These are phyloP conservation scores for Eublepharis macularius DNA, from an alignment of 2,113 vertebrate genomes.

Conservation along the genomic window DNA sequence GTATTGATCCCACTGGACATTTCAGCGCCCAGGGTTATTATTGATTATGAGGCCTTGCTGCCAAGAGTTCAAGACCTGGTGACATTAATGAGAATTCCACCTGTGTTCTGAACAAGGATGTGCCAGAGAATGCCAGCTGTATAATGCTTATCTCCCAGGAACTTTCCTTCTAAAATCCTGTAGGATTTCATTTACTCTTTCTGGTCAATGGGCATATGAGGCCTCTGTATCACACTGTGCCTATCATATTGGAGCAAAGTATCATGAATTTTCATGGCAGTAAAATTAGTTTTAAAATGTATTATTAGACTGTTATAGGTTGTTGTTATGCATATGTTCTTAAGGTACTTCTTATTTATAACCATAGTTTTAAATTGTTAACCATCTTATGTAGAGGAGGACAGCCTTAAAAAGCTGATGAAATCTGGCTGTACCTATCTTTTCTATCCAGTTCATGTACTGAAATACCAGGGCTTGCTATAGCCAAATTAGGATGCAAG, in stretches of 20 bases:
- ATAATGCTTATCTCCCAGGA: not conserved
- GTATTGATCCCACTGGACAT: not conserved
- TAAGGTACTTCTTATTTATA: no score
- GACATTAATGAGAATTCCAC: not conserved
- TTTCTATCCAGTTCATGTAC: not conserved
- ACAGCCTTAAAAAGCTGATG: not conserved
- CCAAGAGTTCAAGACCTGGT: not conserved
- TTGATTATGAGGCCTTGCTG: not conserved
- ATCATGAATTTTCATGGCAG: no score
- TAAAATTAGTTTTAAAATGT: no score
- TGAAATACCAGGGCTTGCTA: no score
- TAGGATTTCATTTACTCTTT: not conserved
- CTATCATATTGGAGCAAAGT: not conserved
- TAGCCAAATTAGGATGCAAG: not conserved
- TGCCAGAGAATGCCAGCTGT: not conserved
- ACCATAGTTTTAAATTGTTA: no score
- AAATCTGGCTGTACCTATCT: not conserved
- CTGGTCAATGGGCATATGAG: not conserved
- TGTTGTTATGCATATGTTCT: no score
- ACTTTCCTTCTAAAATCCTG: not conserved
- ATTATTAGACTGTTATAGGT: no score
- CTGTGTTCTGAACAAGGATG: not conserved
- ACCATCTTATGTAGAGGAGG: no score
- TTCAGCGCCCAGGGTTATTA: not conserved
- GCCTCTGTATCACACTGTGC: not conserved